These are phyloP conservation scores for Actinopyga echinites DNA, from an alignment of 53 echinoderm and acorn worm species.

Conservation along the genomic window DNA sequence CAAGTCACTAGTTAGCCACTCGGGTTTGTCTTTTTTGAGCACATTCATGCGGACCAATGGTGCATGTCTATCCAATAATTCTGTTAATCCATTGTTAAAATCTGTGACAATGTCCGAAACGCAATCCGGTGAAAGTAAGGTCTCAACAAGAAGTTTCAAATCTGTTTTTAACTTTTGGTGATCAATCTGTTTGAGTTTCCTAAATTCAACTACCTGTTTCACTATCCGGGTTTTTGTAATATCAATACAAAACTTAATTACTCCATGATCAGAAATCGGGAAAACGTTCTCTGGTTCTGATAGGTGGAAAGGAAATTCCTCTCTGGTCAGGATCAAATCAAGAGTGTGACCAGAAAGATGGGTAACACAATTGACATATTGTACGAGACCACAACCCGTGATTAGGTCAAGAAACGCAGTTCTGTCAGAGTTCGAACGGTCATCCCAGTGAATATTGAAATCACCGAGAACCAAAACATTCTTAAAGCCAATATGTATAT, in stretches of 20 bases:
- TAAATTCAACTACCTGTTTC: conserved; percentile 9
- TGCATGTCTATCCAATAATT: neutral
- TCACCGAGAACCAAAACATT: neutral
- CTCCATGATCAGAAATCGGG: conserved; percentile 27
- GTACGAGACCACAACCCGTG: neutral
- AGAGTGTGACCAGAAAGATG: conserved; percentile 4
- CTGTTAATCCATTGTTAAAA: conserved; percentile 14
- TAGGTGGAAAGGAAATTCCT: conserved; percentile 1
- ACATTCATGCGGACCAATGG: neutral
- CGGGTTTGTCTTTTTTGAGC: neutral
- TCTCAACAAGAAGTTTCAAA: conserved; percentile 12
- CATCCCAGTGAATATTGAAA: conserved; percentile 10
- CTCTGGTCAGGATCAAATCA: conserved; percentile 6
- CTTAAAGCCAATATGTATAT: neutral
- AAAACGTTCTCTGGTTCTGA: conserved; percentile 16
- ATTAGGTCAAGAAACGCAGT: neutral
- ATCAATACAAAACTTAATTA: conserved; percentile 7
- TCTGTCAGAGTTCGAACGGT: neutral
- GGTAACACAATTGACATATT: neutral
- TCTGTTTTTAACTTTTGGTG: conserved; percentile 7
- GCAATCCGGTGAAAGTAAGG: conserved; percentile 3
- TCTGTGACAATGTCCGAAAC: conserved; percentile 6
- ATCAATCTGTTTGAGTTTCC: conserved; percentile 26
- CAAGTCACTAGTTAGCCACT: conserved; percentile 10
- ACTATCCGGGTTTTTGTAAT: conserved; percentile 2